A percentile compares a stretch with the other conserved stretches of the same genome.
Conservation (phyloP, 2,888 invertebrate species). For the Tetrapedia diversipes region DNA sequence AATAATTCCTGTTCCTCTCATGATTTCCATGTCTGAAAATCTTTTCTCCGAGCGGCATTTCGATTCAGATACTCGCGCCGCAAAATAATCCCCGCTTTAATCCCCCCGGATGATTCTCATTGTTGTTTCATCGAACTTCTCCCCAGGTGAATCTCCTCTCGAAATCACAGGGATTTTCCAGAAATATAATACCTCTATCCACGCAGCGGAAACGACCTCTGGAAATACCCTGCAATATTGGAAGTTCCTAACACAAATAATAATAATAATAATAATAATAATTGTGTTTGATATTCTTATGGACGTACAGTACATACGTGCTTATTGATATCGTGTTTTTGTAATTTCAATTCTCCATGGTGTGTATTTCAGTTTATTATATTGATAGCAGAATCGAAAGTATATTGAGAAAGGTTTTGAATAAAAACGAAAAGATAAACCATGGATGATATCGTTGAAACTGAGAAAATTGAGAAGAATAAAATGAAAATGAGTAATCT, state of each 20-base stretch:
- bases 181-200: constrained; percentile 58
- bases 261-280: constrained; percentile 18
- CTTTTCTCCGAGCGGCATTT: constrained; percentile 57
- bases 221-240: constrained; percentile 42
- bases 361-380: not conserved
- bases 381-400: not conserved
- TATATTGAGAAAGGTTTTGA: not conserved
- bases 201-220: constrained; percentile 35
- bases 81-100: constrained; percentile 69
- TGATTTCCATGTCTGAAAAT: constrained; percentile 44
- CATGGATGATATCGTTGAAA: too few relatives aligned
- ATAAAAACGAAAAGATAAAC: too few relatives aligned
- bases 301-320: not conserved
- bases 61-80: constrained; percentile 57
- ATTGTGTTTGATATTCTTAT: constrained; percentile 6
- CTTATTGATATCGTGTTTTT: too few relatives aligned
- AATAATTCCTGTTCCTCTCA: constrained; percentile 51
- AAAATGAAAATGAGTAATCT: too few relatives aligned
- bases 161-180: constrained; percentile 62
- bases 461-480: too few relatives aligned
- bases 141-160: constrained; percentile 49
- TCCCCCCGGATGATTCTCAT: constrained; percentile 66
- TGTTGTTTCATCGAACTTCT: constrained; percentile 70
- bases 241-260: not conserved
- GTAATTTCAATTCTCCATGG: too few relatives aligned